Conservation (phyloP, 2,797 vertebrate species). For the Tauraco hartlaubi region DNA sequence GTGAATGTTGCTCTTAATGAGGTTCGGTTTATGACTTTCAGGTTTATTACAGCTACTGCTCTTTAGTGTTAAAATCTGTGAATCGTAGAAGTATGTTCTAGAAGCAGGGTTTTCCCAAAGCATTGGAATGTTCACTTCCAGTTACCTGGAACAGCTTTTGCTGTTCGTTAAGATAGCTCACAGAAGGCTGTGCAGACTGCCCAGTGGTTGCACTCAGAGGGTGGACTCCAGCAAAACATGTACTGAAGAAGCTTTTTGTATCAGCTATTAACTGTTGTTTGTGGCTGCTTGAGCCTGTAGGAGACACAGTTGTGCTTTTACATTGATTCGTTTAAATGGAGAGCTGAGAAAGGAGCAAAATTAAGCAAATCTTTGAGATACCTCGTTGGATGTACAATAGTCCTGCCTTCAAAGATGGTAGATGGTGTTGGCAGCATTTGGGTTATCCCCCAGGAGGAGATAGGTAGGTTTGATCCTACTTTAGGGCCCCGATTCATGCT, state of each 20-base stretch:
- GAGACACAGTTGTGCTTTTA: neutral
- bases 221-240: neutral
- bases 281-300: neutral
- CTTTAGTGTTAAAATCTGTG: neutral
- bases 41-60: neutral
- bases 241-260: neutral
- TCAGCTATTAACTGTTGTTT: neutral
- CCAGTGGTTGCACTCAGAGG: neutral
- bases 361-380: neutral
- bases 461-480: constrained; percentile 15
- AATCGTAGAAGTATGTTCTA: neutral
- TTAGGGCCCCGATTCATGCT: constrained; percentile 8
- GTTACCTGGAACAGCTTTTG: neutral
- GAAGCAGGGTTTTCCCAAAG: neutral
- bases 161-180: neutral
- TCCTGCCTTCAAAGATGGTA: neutral
- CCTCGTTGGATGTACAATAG: neutral
- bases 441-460: constrained; percentile 30
- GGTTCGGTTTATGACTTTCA: neutral
- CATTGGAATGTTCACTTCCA: neutral
- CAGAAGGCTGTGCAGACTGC: neutral
- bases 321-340: neutral
- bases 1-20: neutral
- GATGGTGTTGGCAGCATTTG: constrained; percentile 15
- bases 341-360: neutral